Conservation (phyloP, 2,113 vertebrate genomes). For the Phyllopteryx taeniolatus region DNA sequence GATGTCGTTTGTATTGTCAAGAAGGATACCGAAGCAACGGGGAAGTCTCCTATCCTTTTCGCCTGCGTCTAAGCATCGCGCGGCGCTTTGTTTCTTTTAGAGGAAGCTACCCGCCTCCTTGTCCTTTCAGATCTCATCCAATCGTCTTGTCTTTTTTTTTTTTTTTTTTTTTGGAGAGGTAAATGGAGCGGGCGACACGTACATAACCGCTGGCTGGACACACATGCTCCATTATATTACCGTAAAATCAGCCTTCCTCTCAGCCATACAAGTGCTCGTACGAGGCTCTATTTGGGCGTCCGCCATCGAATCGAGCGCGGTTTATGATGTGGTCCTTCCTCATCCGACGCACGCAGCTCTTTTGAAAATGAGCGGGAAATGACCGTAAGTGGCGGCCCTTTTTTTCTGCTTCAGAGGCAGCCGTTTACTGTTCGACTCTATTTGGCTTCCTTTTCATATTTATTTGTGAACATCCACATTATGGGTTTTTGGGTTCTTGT, state of each 20-base stretch:
- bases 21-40: too few relatives aligned
- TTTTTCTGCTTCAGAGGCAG: background rate
- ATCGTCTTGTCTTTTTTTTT: background rate
- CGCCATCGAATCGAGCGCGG: background rate
- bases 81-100: background rate
- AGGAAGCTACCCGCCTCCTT: background rate
- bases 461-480: background rate
- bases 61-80: background rate
- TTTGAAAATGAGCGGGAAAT: slow-evolving; percentile 73
- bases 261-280: background rate
- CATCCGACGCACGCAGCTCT: background rate
- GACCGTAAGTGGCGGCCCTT: slow-evolving; percentile 39
- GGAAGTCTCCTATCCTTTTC: background rate
- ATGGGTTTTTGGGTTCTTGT: background rate
- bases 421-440: background rate
- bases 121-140: background rate
- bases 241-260: background rate
- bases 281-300: background rate
- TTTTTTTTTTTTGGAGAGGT: background rate
- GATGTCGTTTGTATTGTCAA: background rate
- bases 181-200: background rate
- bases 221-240: background rate
- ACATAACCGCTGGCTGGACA: background rate
- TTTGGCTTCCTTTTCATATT: background rate
- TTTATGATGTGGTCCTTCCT: background rate